Conservation (phyloP, 2,113 vertebrate species). For the Hemiprocne comata region DNA sequence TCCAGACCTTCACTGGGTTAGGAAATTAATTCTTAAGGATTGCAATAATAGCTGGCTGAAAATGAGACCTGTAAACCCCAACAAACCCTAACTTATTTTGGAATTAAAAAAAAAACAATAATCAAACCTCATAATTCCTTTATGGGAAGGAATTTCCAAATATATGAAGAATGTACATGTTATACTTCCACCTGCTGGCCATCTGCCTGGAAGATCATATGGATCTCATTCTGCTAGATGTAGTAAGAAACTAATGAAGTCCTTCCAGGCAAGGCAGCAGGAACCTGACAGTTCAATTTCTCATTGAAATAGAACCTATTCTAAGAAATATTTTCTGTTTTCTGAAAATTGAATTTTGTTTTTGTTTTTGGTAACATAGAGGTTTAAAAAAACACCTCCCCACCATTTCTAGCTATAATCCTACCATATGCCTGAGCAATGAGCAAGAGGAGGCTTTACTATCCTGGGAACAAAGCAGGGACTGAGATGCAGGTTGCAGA, state of each 20-base stretch:
- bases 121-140: not conserved
- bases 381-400: not conserved
- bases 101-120: not conserved
- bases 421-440: not conserved
- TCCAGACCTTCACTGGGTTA: not conserved
- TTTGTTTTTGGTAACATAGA: not conserved
- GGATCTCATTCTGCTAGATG: not conserved
- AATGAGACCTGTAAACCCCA: not conserved
- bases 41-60: not conserved
- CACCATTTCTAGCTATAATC: not conserved
- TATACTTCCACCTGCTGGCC: constrained; percentile 42
- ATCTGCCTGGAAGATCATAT: not conserved
- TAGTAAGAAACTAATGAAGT: not conserved
- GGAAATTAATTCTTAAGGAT: not conserved
- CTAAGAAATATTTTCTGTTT: not conserved
- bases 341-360: not conserved
- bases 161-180: not conserved
- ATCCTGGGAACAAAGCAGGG: not conserved
- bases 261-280: not conserved
- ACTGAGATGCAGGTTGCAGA: not conserved
- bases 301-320: not conserved
- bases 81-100: not conserved
- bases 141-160: not conserved
- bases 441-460: not conserved
- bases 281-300: not conserved